phyloP scores from a whole-genome alignment of 2,797 vertebrate genomes.

The Danio aesculapii region DNA sequence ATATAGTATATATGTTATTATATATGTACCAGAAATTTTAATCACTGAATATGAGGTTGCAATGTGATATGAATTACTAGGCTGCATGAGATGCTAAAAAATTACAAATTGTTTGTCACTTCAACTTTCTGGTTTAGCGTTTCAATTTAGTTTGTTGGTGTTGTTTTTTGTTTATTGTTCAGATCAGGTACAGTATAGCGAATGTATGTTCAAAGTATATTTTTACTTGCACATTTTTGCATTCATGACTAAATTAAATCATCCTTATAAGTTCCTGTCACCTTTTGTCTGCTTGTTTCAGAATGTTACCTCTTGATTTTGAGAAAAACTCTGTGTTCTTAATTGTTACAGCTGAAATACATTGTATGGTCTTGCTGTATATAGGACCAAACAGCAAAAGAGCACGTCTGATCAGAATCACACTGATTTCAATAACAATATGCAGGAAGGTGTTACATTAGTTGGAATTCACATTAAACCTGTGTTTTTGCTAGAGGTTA shows the following conservation, averaged over 20 bases:
- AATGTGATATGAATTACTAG: not conserved
- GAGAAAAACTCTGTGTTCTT: not conserved
- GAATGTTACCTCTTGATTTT: not conserved
- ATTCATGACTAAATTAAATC: not conserved
- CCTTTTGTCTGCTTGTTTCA: constrained; percentile 11
- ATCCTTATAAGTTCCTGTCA: not conserved
- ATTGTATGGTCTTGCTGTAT: not conserved
- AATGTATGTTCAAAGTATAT: not conserved
- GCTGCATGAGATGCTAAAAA: constrained; percentile 13
- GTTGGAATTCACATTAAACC: not conserved
- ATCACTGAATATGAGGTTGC: not conserved
- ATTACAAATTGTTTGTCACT: not conserved
- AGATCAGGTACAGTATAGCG: not conserved
- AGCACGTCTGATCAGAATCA: not conserved
- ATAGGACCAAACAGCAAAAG: not conserved
- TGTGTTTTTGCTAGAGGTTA: constrained; percentile 2
- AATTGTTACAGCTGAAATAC: not conserved
- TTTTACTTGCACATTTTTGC: constrained; percentile 6
- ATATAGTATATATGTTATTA: not conserved
- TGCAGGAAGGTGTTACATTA: not conserved
- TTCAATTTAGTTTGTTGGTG: not conserved
- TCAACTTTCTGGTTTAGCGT: not conserved
- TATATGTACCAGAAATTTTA: not conserved
- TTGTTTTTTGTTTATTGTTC: not conserved
- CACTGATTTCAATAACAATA: not conserved